Percentiles rank a stretch among this genome's conserved stretches.
Evolutionary conservation across 2,888 invertebrate genomes (phyloP).

Genomic region (Tinea trinotella): DNA sequence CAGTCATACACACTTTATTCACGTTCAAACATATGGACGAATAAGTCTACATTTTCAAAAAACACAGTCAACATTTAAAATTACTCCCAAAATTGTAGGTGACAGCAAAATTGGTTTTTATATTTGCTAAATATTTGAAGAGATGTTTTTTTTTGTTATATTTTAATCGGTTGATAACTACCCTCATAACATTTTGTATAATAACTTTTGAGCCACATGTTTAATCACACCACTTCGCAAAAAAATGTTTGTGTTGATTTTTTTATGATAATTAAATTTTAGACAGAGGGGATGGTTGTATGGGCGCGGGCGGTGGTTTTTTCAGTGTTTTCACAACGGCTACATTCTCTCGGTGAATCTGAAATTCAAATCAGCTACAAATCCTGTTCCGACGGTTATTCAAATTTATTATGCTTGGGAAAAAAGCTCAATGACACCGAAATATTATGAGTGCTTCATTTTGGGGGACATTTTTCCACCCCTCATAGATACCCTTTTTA

Average conservation of each 20-base stretch:
- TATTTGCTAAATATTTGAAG: too few species aligned
- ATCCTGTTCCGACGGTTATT: constrained; percentile 35
- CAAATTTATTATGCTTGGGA: constrained; percentile 51
- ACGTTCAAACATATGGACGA: too few species aligned
- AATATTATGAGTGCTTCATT: constrained; percentile 43
- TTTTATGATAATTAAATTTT: constrained; percentile 57
- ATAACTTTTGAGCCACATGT: too few species aligned
- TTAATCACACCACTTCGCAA: too few species aligned
- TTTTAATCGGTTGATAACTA: too few species aligned
- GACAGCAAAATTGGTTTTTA: too few species aligned
- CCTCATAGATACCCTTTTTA: neutral
- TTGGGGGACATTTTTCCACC: neutral
- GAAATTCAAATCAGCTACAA: constrained; percentile 47
- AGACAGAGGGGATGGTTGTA: constrained; percentile 20
- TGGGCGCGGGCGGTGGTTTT: constrained; percentile 25
- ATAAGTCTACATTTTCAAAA: too few species aligned
- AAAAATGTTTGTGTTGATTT: constrained; percentile 44
- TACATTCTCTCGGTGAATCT: constrained; percentile 52
- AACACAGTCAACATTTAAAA: too few species aligned
- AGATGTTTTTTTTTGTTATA: too few species aligned
- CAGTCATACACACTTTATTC: too few species aligned
- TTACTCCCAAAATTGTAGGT: too few species aligned
- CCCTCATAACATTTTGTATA: too few species aligned
- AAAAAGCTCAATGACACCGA: constrained; percentile 48
- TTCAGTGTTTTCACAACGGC: constrained; percentile 44